phyloP scores from a whole-genome alignment of 2,888 invertebrate genomes.

The Rhimphoctona megacephalus region DNA sequence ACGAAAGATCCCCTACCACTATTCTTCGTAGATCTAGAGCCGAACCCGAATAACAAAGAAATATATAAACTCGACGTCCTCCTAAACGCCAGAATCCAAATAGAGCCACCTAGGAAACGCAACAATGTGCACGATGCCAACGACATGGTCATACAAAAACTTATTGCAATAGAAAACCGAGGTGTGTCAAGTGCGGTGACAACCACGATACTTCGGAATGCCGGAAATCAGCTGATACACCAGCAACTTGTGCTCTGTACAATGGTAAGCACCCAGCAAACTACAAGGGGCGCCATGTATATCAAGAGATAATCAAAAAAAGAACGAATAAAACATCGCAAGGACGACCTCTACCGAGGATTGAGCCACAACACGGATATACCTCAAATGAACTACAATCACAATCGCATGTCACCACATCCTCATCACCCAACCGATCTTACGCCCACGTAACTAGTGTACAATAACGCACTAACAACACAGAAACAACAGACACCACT shows the following conservation, averaged over 20 bases:
- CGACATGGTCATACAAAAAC: slow-evolving; percentile 33
- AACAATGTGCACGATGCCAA: slow-evolving; percentile 58
- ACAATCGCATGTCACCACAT: background rate
- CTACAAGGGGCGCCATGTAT: slow-evolving; percentile 35
- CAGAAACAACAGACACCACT: slow-evolving; percentile 20
- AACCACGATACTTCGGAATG: slow-evolving; percentile 58
- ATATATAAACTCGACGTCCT: slow-evolving; percentile 63
- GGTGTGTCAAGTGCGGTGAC: slow-evolving; percentile 63
- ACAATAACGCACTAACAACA: slow-evolving; percentile 2
- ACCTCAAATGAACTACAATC: background rate
- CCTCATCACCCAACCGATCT: slow-evolving; percentile 2
- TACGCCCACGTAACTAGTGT: slow-evolving; percentile 23
- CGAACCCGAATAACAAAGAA: slow-evolving; percentile 64
- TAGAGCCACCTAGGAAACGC: slow-evolving; percentile 59
- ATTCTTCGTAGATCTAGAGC: slow-evolving; percentile 67
- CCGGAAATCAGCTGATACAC: slow-evolving; percentile 22
- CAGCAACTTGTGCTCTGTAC: slow-evolving; percentile 42
- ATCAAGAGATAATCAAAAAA: slow-evolving; percentile 31
- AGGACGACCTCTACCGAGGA: background rate
- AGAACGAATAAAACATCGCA: slow-evolving; percentile 7
- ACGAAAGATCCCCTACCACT: slow-evolving; percentile 66
- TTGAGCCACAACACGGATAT: background rate
- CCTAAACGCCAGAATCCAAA: slow-evolving; percentile 47
- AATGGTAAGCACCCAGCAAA: slow-evolving; percentile 24
- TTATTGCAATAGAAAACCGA: slow-evolving; percentile 39